A percentile compares a stretch with the other conserved stretches of the same genome.
Evolutionary conservation across 1,140 invertebrate species (phyloP).

Genomic region (Heterodera schachtii): DNA sequence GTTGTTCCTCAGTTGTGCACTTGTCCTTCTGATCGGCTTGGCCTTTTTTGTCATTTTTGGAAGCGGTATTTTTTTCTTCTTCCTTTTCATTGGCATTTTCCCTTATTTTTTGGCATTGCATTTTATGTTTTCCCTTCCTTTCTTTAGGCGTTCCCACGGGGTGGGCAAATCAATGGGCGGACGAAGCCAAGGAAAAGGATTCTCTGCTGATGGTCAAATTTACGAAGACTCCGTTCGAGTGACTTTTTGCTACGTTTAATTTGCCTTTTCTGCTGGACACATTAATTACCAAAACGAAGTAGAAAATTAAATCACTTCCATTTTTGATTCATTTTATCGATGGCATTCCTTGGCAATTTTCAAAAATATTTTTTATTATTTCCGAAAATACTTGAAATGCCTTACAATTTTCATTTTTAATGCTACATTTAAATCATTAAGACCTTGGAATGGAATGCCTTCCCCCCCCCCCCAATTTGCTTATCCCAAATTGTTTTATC

Average conservation of each 20-base stretch:
- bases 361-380: too few species aligned
- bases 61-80: slow-evolving; percentile 12
- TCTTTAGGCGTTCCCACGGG: slow-evolving; percentile 20
- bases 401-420: too few species aligned
- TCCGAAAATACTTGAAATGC: too few species aligned
- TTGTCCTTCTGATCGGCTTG: slow-evolving; percentile 26
- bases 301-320: not conserved
- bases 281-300: not conserved
- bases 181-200: slow-evolving; percentile 22
- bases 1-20: slow-evolving; percentile 24
- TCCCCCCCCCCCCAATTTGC: too few species aligned
- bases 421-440: too few species aligned
- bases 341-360: too few species aligned
- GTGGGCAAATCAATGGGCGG: slow-evolving; percentile 27
- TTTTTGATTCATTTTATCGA: not conserved
- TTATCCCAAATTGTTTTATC: not conserved
- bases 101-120: not conserved
- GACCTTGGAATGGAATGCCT: too few species aligned
- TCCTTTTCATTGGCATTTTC: not conserved
- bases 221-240: not conserved
- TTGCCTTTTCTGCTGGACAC: not conserved
- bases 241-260: not conserved
- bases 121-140: not conserved
- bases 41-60: slow-evolving; percentile 38
- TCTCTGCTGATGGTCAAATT: slow-evolving; percentile 26